Conservation (phyloP, 2,888 invertebrate species). For the Nephrotoma appendiculata region DNA sequence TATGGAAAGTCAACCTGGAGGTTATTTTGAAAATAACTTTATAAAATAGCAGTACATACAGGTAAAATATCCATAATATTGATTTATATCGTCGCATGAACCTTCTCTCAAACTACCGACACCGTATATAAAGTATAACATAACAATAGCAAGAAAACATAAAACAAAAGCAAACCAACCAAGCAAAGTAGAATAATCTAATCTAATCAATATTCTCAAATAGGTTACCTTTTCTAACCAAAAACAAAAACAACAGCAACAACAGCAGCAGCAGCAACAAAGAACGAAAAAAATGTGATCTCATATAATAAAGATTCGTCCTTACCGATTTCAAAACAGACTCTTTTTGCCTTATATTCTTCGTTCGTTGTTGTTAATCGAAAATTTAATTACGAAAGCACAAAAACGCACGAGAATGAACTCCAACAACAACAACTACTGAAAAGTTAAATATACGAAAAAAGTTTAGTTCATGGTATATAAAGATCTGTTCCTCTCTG, state of each 20-base stretch:
- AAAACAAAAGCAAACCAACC: not conserved
- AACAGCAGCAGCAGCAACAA: not conserved
- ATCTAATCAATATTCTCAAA: not conserved
- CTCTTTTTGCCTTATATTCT: not conserved
- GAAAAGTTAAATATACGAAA: not conserved
- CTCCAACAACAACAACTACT: not conserved
- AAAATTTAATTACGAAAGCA: not conserved
- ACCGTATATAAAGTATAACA: not conserved
- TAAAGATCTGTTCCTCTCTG: not conserved
- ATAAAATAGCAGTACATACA: not conserved
- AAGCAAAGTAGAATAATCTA: not conserved
- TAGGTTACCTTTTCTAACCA: not conserved
- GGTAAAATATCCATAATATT: not conserved
- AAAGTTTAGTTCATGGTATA: not conserved
- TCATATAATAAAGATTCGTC: not conserved
- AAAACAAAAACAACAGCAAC: not conserved
- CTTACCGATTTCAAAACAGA: not conserved
- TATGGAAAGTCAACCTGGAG: not conserved
- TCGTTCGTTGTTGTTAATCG: not conserved
- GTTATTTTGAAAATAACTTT: not conserved
- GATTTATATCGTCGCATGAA: not conserved
- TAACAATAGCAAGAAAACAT: too few relatives aligned
- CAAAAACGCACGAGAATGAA: not conserved
- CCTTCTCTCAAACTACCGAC: not conserved
- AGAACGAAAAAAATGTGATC: not conserved